These are phyloP conservation scores for Odontothrips loti DNA, from an alignment of 2,888 invertebrate species.

Conservation along the genomic window DNA sequence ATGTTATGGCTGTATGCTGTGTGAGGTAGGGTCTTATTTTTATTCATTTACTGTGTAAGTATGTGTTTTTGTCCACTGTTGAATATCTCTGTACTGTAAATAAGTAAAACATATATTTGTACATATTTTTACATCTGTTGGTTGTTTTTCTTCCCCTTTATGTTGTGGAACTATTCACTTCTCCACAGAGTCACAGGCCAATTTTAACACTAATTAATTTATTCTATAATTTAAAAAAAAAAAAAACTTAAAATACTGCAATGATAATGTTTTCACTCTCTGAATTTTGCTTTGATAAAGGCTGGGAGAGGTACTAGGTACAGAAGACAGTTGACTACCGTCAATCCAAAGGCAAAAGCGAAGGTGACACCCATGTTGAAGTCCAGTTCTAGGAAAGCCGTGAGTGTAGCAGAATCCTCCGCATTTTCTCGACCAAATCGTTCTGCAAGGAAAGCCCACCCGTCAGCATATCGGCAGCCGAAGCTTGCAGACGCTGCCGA, in stretches of 20 bases:
- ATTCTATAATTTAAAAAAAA: neutral
- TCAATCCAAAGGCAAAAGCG: slow-evolving; percentile 75
- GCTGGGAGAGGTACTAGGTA: slow-evolving; percentile 81
- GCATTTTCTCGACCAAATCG: slow-evolving; percentile 59
- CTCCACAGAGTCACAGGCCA: too few relatives aligned
- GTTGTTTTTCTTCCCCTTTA: too few relatives aligned
- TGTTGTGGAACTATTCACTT: too few relatives aligned
- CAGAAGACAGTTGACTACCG: slow-evolving; percentile 76
- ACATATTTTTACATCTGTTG: neutral
- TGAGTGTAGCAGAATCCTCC: slow-evolving; percentile 45
- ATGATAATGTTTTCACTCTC: slow-evolving; percentile 53
- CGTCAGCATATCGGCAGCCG: slow-evolving; percentile 64
- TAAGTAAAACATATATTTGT: neutral
- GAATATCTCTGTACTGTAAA: too few relatives aligned
- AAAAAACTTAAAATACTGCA: neutral
- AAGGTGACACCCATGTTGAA: slow-evolving; percentile 77
- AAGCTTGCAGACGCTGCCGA: slow-evolving; percentile 41
- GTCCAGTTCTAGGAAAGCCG: slow-evolving; percentile 62
- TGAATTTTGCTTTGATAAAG: slow-evolving; percentile 81
- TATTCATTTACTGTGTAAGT: too few relatives aligned
- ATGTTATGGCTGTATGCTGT: too few relatives aligned
- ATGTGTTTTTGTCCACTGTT: too few relatives aligned
- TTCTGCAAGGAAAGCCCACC: slow-evolving; percentile 67
- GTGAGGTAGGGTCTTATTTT: too few relatives aligned
- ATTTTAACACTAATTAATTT: too few relatives aligned